These are phyloP conservation scores for Percina caprodes DNA, from an alignment of 2,113 vertebrate genomes.

Conservation along the genomic window DNA sequence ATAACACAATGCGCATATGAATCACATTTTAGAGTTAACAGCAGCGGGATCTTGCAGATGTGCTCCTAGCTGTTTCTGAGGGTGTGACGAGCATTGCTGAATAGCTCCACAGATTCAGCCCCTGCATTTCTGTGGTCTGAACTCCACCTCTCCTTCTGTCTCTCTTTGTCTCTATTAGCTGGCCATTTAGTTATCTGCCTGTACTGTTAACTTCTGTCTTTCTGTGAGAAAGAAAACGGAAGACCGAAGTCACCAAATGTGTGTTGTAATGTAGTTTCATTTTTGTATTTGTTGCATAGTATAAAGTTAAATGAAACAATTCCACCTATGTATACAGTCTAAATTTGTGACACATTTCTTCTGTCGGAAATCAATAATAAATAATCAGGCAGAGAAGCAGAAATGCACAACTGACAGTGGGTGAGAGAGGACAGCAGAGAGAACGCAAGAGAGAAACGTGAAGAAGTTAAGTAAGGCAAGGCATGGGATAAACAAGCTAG, in stretches of 20 bases:
- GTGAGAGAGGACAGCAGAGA: neutral
- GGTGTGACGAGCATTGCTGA: conserved; percentile 55
- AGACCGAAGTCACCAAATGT: neutral
- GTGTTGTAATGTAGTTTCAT: neutral
- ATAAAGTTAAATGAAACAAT: neutral
- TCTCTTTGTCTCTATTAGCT: conserved; percentile 25
- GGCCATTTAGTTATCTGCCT: conserved; percentile 23
- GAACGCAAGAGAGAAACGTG: neutral
- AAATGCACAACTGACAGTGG: neutral
- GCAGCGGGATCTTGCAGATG: neutral
- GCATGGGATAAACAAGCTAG: neutral
- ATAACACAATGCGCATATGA: neutral
- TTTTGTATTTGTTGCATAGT: neutral
- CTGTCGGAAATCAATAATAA: neutral
- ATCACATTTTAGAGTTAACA: neutral
- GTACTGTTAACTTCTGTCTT: neutral
- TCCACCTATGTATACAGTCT: neutral
- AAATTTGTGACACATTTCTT: neutral
- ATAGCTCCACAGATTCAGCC: conserved; percentile 55
- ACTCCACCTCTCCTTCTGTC: conserved; percentile 46
- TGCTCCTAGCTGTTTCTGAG: conserved; percentile 29
- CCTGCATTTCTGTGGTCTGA: conserved; percentile 77
- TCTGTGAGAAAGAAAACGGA: neutral
- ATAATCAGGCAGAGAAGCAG: neutral
- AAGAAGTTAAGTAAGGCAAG: neutral